Evolutionary conservation across 2,113 vertebrate genomes (phyloP).

Genomic region (Microcebus ravelobensis): DNA sequence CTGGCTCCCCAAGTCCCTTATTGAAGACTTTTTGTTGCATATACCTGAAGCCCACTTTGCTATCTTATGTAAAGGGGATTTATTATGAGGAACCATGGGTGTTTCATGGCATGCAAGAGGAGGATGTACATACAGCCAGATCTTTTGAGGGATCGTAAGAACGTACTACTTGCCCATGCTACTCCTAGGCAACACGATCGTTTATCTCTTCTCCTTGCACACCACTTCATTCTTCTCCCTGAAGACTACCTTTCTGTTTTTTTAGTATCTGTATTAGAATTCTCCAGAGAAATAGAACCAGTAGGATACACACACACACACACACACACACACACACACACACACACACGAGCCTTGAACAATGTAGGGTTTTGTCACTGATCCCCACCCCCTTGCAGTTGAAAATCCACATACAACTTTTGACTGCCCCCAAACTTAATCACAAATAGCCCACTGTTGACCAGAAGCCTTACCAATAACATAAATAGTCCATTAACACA

Average conservation of each 20-base stretch:
- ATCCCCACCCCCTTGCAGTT: not conserved
- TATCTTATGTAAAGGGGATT: not conserved
- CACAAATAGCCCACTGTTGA: not conserved
- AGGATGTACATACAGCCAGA: not conserved
- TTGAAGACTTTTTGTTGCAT: not conserved
- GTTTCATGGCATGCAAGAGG: not conserved
- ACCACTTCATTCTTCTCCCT: not conserved
- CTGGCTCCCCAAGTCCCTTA: not conserved
- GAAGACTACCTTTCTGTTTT: not conserved
- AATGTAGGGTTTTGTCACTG: not conserved
- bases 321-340: no score
- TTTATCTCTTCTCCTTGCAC: not conserved
- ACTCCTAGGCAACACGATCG: not conserved
- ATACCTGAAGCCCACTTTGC: not conserved
- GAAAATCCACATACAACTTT: not conserved
- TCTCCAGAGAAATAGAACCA: conserved; percentile 16
- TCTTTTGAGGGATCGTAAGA: not conserved
- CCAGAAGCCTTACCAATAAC: not conserved
- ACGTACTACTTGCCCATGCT: not conserved
- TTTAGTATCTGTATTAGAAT: not conserved
- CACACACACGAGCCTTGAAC: not conserved
- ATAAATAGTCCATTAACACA: not conserved
- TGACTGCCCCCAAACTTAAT: not conserved
- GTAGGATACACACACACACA: not conserved
- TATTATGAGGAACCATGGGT: not conserved